Evolutionary conservation across 92 coral and sea anemone genomes (phyloP).

Genomic region (Virgularia gustaviana): DNA sequence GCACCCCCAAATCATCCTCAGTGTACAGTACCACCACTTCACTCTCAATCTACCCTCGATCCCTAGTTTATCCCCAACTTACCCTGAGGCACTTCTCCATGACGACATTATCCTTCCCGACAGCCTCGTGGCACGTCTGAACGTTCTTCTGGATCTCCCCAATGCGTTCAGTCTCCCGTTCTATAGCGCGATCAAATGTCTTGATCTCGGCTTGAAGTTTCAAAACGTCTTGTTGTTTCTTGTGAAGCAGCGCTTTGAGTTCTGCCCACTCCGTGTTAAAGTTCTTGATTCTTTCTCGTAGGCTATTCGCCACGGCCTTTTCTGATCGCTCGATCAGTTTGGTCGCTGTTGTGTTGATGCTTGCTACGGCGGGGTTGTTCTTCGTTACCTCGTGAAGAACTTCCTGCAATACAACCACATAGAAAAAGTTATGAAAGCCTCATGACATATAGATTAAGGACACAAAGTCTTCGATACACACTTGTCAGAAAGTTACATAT

Average conservation of each 20-base stretch:
- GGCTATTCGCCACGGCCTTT: constrained; percentile 74
- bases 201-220: constrained; percentile 77
- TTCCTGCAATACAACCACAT: constrained; percentile 52
- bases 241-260: constrained; percentile 84
- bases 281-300: constrained; percentile 76
- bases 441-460: too few relatives aligned
- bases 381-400: constrained; percentile 90
- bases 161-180: constrained; percentile 71
- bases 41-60: too few relatives aligned
- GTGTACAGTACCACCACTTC: too few relatives aligned
- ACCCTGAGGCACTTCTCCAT: constrained; percentile 84
- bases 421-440: neutral
- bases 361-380: constrained; percentile 85
- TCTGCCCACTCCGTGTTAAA: constrained; percentile 95
- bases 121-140: constrained; percentile 66
- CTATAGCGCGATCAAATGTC: constrained; percentile 71
- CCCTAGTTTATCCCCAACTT: too few relatives aligned
- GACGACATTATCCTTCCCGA: constrained; percentile 68
- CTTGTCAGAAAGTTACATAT: too few relatives aligned
- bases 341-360: constrained; percentile 91
- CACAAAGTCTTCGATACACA: neutral
- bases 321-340: constrained; percentile 81
- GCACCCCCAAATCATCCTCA: too few relatives aligned
- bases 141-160: constrained; percentile 74
- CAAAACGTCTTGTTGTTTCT: constrained; percentile 85